Conservation (phyloP, 2,888 invertebrate species). For the Parnassius orleans region DNA sequence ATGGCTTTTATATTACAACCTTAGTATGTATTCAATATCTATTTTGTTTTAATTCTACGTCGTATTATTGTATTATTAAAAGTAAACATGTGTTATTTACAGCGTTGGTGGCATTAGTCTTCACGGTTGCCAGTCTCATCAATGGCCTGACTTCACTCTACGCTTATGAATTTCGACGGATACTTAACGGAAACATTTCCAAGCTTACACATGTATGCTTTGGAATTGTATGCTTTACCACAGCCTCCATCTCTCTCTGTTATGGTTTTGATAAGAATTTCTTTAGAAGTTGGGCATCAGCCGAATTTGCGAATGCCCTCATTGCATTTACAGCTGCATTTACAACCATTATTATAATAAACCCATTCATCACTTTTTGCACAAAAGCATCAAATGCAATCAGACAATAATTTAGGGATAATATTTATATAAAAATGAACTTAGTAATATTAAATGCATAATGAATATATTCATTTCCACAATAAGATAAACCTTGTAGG, state of each 20-base stretch:
- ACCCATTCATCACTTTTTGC: constrained; percentile 46
- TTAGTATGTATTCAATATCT: too few species aligned
- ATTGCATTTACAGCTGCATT: constrained; percentile 45
- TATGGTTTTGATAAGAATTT: constrained; percentile 51
- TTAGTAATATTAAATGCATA: too few species aligned
- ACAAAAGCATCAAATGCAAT: constrained; percentile 17
- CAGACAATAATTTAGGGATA: constrained; percentile 19
- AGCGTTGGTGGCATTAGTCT: constrained; percentile 43
- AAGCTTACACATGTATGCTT: constrained; percentile 44
- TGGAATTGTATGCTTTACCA: constrained; percentile 43
- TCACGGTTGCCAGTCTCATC: constrained; percentile 38
- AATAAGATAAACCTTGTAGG: too few species aligned
- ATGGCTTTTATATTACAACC: too few species aligned
- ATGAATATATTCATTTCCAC: too few species aligned
- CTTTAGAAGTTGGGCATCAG: constrained; percentile 44
- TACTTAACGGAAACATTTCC: constrained; percentile 37
- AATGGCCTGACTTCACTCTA: constrained; percentile 43
- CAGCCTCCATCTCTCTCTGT: constrained; percentile 45
- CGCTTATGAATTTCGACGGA: constrained; percentile 37
- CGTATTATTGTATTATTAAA: constrained; percentile 18
- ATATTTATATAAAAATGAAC: background rate
- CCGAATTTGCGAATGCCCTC: constrained; percentile 38
- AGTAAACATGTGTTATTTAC: constrained; percentile 23
- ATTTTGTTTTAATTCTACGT: too few species aligned
- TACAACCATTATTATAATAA: constrained; percentile 46